Conservation (phyloP, 2,888 invertebrate genomes). For the Papilio gigon region DNA sequence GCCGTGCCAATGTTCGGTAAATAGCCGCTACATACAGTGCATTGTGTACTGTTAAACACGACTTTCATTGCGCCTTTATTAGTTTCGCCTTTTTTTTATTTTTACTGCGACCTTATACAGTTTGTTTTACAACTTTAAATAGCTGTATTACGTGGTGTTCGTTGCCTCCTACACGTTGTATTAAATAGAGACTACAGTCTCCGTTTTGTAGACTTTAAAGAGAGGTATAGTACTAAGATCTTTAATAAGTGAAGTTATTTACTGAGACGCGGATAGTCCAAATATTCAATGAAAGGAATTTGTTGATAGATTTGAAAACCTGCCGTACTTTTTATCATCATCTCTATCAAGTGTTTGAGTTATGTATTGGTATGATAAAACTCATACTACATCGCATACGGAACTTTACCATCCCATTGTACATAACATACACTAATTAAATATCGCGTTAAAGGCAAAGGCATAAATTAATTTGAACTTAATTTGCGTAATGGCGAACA, state of each 20-base stretch:
- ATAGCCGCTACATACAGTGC: constrained; percentile 35
- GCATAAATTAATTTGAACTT: constrained; percentile 28
- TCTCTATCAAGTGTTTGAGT: no score
- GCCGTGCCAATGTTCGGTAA: constrained; percentile 47
- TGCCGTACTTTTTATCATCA: no score
- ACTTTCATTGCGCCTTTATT: constrained; percentile 38
- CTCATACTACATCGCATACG: not conserved
- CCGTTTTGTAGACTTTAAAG: not conserved
- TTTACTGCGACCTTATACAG: not conserved
- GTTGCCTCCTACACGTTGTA: constrained; percentile 10
- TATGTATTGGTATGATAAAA: not conserved
- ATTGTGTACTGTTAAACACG: constrained; percentile 37
- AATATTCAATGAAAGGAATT: not conserved
- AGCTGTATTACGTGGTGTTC: constrained; percentile 24
- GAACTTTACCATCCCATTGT: not conserved
- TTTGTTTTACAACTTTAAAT: constrained; percentile 30
- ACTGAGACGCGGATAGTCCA: no score
- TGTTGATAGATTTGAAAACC: not conserved
- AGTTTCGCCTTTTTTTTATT: constrained; percentile 27
- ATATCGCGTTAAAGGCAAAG: constrained; percentile 11
- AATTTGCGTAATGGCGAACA: constrained; percentile 20
- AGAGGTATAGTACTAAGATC: not conserved
- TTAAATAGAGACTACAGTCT: no score
- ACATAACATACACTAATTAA: constrained; percentile 12
- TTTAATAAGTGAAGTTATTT: not conserved